These are phyloP conservation scores for Papilio machaon DNA, from an alignment of 1,140 invertebrate species.

Conservation along the genomic window DNA sequence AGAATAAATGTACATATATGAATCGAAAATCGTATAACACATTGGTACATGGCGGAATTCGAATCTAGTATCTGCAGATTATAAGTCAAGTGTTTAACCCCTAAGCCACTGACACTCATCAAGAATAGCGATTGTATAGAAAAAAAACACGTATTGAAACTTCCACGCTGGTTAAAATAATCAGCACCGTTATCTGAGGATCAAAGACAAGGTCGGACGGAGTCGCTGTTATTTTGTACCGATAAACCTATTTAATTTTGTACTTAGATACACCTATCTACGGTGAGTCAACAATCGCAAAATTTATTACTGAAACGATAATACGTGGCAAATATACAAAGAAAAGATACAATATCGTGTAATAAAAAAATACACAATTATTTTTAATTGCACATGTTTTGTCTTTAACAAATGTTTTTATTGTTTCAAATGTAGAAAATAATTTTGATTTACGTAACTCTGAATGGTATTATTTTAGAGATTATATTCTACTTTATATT, in stretches of 20 bases:
- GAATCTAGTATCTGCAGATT: too few relatives aligned
- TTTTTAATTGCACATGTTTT: neutral
- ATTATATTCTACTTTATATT: too few relatives aligned
- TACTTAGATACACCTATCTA: constrained; percentile 30
- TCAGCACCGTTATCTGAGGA: constrained; percentile 27
- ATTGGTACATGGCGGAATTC: too few relatives aligned
- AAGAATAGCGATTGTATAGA: neutral
- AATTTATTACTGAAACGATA: neutral
- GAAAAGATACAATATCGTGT: neutral
- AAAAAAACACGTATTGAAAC: neutral
- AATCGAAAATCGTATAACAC: too few relatives aligned
- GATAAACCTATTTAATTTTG: constrained; percentile 33
- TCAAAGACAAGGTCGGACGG: constrained; percentile 30
- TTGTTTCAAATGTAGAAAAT: too few relatives aligned
- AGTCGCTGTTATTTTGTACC: constrained; percentile 22
- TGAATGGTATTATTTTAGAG: too few relatives aligned
- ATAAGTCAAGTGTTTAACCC: too few relatives aligned
- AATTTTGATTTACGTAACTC: too few relatives aligned
- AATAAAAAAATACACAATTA: neutral
- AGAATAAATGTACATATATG: too few relatives aligned
- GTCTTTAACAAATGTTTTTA: neutral
- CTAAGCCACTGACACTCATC: too few relatives aligned
- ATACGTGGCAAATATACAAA: neutral
- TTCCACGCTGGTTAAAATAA: neutral
- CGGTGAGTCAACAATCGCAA: constrained; percentile 13